These are phyloP conservation scores for Zaprionus camerounensis DNA, from an alignment of 1,140 invertebrate genomes.

Conservation along the genomic window DNA sequence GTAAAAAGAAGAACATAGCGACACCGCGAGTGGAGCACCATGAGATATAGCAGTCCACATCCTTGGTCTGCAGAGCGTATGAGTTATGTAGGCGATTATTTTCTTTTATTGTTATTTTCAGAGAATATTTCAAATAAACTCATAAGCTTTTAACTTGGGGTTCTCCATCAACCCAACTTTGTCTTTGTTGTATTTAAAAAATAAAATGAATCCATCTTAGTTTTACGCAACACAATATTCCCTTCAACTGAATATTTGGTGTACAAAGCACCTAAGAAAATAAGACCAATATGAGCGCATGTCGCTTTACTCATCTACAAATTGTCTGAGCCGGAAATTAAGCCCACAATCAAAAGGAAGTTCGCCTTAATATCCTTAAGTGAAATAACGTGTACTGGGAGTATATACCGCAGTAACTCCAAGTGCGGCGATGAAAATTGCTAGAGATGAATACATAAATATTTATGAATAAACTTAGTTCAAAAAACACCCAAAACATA, in stretches of 20 bases:
- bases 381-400: slow-evolving; percentile 59
- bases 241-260: neutral
- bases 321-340: slow-evolving; percentile 71
- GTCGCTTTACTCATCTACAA: slow-evolving; percentile 38
- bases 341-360: slow-evolving; percentile 67
- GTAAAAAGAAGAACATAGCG: slow-evolving; percentile 13
- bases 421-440: slow-evolving; percentile 1
- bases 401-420: neutral
- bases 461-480: neutral
- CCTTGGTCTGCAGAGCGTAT: slow-evolving; percentile 53
- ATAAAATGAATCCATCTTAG: neutral
- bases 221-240: neutral
- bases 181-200: neutral
- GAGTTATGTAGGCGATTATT: slow-evolving; percentile 55
- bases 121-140: slow-evolving; percentile 58
- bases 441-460: slow-evolving; percentile 20
- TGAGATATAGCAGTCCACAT: slow-evolving; percentile 14
- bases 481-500: neutral
- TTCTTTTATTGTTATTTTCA: slow-evolving; percentile 49
- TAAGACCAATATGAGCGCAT: slow-evolving; percentile 1
- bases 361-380: slow-evolving; percentile 70
- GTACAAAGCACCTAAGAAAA: neutral
- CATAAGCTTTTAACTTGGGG: slow-evolving; percentile 42
- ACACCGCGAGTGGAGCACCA: slow-evolving; percentile 1
- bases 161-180: neutral